Evolutionary conservation across 2,113 vertebrate genomes (phyloP), one percentile per base, ranked within the genome.

Genomic region (Ginglymostoma cirratum): DNA sequence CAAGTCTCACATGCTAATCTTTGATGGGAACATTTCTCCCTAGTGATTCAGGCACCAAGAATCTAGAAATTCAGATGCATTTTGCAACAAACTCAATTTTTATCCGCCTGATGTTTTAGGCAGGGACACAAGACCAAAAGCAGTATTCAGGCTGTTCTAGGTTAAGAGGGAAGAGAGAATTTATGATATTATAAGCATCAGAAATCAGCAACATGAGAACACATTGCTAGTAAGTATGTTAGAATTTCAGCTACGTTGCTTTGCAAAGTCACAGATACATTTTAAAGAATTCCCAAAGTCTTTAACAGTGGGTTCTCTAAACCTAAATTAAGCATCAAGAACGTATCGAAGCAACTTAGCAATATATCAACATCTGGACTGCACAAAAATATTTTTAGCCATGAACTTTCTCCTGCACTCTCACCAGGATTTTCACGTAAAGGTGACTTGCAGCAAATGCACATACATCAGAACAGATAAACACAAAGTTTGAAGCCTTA

Each of bases 401-500:
- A n/a, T 93, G 34, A 93, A 66, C 87, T 66, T 66, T 23, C 61
- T 65, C 89, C 61, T 66, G 34, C 61, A 93, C 89, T 65, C 34
- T 38, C 30, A n/a, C 89, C n/a, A 93, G 34, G 89, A 66, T 93
- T 93, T n/a, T 66, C n/a, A 93, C 38, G 5, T 61, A 66, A 93
- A 65, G 38, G 80, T 83, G 38, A 1, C 42, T 38, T 83, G 38
- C 38, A 83, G 19, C 80, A 23, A 42, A 15, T 38, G n/a, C n/a
- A 67, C 15, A 93, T n/a, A 93, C 19, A 17, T 21, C 38, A 45
- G 80, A 83, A 83, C 34, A 61, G 34, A 30, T 38, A 66, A 52
- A 90, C 27, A 19, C 48, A 93, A 7, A 93, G 89, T 93, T 93
- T 93, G 89, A 93, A 93, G 65, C 55, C n/a, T 65, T 45, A 45